Evolutionary conservation across 2,888 invertebrate genomes (phyloP).

Genomic region (Volucella inflata): DNA sequence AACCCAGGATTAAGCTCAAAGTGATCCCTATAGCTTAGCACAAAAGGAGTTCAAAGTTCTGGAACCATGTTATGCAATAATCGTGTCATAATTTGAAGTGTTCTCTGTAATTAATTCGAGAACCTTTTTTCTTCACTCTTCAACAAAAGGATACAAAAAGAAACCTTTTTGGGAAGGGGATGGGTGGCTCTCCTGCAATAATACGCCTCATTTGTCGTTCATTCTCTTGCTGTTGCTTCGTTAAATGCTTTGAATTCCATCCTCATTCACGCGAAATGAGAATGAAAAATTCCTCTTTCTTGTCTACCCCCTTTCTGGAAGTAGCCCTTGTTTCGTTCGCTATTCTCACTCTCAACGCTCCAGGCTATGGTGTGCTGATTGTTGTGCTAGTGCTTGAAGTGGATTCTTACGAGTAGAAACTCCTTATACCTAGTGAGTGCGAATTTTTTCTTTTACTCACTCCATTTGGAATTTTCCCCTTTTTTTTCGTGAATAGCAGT

Average conservation of each 20-base stretch:
- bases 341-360: conserved; percentile 31
- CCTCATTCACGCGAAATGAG: not conserved
- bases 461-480: not conserved
- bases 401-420: conserved; percentile 50
- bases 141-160: not conserved
- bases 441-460: conserved; percentile 22
- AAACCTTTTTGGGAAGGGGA: not conserved
- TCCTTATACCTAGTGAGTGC: conserved; percentile 55
- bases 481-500: not conserved
- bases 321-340: not conserved
- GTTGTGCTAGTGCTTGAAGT: conserved; percentile 58
- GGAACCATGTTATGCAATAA: too few relatives aligned
- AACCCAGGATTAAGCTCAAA: too few relatives aligned
- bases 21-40: too few relatives aligned
- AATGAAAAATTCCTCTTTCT: conserved; percentile 20
- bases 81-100: too few relatives aligned
- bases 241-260: conserved; percentile 22
- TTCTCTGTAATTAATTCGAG: conserved; percentile 3
- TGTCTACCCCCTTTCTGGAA: conserved; percentile 24
- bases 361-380: conserved; percentile 30
- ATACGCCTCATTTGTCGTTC: conserved; percentile 28
- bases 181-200: not conserved
- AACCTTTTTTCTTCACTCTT: not conserved
- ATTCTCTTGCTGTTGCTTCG: conserved; percentile 7
- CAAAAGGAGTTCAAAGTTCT: too few relatives aligned